These are phyloP conservation scores for Wiebesia pumilae DNA, from an alignment of 1,140 invertebrate genomes.

Conservation along the genomic window DNA sequence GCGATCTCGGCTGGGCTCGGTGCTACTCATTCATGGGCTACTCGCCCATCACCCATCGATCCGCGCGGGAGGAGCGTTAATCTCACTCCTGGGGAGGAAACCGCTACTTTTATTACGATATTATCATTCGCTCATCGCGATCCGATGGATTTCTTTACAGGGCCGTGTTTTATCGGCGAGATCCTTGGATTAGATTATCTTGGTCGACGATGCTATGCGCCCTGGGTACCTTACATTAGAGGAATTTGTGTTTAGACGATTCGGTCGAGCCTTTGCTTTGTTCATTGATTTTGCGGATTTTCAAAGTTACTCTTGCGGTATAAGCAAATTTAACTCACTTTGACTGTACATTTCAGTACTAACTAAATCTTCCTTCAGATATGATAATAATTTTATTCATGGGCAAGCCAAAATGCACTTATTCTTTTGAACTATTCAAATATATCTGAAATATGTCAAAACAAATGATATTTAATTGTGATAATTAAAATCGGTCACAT, in stretches of 20 bases:
- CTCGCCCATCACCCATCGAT: background rate
- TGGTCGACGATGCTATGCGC: background rate
- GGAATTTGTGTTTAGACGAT: background rate
- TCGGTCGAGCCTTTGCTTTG: background rate
- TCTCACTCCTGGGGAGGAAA: background rate
- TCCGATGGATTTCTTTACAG: too few species aligned
- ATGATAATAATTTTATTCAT: background rate
- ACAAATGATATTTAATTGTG: too few species aligned
- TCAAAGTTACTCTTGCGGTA: background rate
- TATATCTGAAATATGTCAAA: background rate
- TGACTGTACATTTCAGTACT: background rate
- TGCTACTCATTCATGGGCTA: background rate
- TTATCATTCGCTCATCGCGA: background rate
- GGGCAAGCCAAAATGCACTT: background rate
- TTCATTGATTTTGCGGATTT: conserved; percentile 6
- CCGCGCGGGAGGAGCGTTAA: background rate
- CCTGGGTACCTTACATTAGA: background rate
- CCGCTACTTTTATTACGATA: background rate
- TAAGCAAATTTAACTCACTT: background rate
- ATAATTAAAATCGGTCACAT: too few species aligned
- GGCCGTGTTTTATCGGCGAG: too few species aligned
- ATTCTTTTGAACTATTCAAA: background rate
- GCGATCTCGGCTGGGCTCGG: background rate
- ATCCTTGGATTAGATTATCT: too few species aligned
- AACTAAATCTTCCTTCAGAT: background rate